These are phyloP conservation scores for Chironomus riparius DNA, from an alignment of 2,888 invertebrate genomes.

Conservation along the genomic window DNA sequence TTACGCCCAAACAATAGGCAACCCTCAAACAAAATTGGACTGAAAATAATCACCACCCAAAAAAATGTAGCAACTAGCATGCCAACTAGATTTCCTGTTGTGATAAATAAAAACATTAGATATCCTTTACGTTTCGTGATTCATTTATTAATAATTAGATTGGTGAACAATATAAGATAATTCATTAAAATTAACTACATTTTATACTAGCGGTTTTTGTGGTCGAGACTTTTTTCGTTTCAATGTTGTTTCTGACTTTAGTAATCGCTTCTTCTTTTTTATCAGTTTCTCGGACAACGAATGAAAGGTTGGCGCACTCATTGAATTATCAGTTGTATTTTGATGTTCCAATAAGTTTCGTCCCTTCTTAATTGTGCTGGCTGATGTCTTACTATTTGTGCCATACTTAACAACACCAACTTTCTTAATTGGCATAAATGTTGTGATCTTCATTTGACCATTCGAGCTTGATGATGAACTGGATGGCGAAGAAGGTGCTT, in stretches of 20 bases:
- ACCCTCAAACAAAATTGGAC: too few species aligned
- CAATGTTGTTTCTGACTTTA: background rate
- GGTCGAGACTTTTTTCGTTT: slow-evolving; percentile 19
- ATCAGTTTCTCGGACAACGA: background rate
- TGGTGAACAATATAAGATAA: background rate
- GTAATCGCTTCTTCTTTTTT: slow-evolving; percentile 24
- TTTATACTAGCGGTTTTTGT: slow-evolving; percentile 18
- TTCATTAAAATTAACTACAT: background rate
- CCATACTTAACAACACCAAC: background rate
- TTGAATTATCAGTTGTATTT: background rate
- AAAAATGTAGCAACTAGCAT: too few species aligned
- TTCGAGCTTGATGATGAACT: background rate
- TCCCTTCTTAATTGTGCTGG: background rate
- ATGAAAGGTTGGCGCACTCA: background rate
- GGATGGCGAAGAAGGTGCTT: slow-evolving; percentile 16
- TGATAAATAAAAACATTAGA: too few species aligned
- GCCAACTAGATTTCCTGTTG: too few species aligned
- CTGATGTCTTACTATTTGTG: background rate
- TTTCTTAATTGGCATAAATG: slow-evolving; percentile 24
- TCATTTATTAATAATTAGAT: background rate
- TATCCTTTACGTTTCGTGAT: too few species aligned
- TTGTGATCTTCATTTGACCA: slow-evolving; percentile 21
- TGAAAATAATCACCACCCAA: too few species aligned
- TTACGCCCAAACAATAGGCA: too few species aligned
- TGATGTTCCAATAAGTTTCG: background rate